Evolutionary conservation across 1,140 invertebrate species (phyloP), one percentile per base, ranked within the genome.

Genomic region (Papilio glaucus): DNA sequence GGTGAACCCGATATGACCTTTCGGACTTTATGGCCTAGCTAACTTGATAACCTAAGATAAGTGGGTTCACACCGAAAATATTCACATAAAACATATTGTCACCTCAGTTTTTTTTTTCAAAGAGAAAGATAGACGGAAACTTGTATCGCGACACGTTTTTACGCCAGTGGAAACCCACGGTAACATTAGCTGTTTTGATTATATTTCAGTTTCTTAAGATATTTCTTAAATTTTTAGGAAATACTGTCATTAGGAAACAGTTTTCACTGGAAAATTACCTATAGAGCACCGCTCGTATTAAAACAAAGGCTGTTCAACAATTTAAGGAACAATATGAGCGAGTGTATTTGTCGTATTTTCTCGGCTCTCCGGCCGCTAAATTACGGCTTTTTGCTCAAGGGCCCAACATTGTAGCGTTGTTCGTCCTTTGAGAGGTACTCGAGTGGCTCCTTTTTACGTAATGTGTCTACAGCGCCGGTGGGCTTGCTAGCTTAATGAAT

Each of bases 311-410:
- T 41, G 39, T 21, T 26, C 18, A 13, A 24, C 49, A 1, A 4
- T 53, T 4, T 26, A 24, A 57, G 24, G 49, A 21, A 57, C 21
- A 57, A 57, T 57, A 57, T 26, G 49, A 57, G 24, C 2, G 21
- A 57, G 49, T 24, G 24, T 24, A 57, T 57, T 57, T 57, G 49
- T 57, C 49, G 49, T 57, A 57, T 24, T 57, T 24, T 57, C 42
- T 57, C 49, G 21, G 21, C n/a, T 57, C 24, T 57, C 49, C 49
- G 49, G 49, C 49, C 18, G 49, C 49, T 57, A 57, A 57, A 57
- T 57, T 57, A 57, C 49, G 49, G 49, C 49, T 57, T 57, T 57
- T 24, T 13, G 49, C 21, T 57, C 21, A 57, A 57, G 49, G 49
- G 21, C 49, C 21, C 49, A 57, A 57, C 49, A 57, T 26, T 57